Evolutionary conservation across 2,113 vertebrate species (phyloP).

Genomic region (Chaetodon auriga): DNA sequence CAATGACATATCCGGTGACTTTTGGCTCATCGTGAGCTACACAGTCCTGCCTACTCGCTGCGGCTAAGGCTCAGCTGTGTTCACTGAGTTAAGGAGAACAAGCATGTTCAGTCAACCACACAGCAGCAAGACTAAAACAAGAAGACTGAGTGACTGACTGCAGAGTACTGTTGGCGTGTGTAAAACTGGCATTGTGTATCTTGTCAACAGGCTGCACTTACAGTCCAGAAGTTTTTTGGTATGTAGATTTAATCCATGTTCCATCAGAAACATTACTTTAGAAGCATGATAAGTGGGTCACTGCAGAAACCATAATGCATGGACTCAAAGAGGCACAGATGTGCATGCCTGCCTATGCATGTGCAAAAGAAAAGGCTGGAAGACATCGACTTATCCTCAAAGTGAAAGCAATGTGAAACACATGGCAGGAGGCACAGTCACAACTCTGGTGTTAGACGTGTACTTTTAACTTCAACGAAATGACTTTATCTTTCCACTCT

Average conservation of each 20-base stretch:
- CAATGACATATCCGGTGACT: neutral
- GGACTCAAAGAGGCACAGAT: neutral
- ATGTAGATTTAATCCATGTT: neutral
- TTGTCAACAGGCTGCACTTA: neutral
- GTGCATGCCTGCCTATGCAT: neutral
- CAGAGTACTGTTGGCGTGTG: neutral
- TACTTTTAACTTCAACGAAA: no score
- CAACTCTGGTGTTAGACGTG: neutral
- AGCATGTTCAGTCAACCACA: conserved; percentile 30
- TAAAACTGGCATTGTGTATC: neutral
- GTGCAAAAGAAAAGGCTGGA: neutral
- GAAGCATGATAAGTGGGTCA: neutral
- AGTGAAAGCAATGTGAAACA: neutral
- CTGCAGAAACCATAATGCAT: no score
- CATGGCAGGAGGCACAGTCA: neutral
- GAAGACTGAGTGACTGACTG: conserved; percentile 2
- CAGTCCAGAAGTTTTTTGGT: neutral
- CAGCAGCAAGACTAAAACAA: conserved; percentile 12
- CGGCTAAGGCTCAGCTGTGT: conserved; percentile 29
- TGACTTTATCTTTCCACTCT: no score
- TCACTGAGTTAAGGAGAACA: conserved; percentile 33
- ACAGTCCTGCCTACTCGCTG: neutral
- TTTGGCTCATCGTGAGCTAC: neutral
- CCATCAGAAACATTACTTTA: neutral
- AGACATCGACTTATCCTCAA: neutral